These are phyloP conservation scores for Maniola jurtina DNA, from an alignment of 1,140 invertebrate genomes.

Conservation along the genomic window DNA sequence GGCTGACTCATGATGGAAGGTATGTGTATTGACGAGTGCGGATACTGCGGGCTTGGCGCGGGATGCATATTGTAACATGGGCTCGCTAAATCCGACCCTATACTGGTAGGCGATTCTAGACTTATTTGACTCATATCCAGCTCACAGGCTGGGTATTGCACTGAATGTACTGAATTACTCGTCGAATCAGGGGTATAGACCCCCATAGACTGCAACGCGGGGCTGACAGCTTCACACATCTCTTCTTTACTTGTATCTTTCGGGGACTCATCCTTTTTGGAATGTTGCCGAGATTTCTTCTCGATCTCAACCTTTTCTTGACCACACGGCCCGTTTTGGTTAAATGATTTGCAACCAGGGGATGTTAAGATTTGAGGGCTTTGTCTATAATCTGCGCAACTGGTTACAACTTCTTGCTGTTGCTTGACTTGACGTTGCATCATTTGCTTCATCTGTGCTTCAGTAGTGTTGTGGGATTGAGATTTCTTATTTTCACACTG, in stretches of 20 bases:
- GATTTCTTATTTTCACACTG: constrained; percentile 71
- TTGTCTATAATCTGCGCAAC: constrained; percentile 62
- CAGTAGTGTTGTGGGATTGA: constrained; percentile 51
- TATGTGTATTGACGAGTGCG: constrained; percentile 82
- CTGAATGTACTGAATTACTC: constrained; percentile 90
- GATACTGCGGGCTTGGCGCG: constrained; percentile 80
- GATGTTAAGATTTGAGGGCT: constrained; percentile 65
- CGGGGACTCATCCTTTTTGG: constrained; percentile 76
- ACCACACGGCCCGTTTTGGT: constrained; percentile 60
- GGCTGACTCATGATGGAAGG: constrained; percentile 80
- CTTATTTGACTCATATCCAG: constrained; percentile 90
- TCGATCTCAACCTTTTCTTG: constrained; percentile 73
- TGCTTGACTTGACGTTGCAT: constrained; percentile 69
- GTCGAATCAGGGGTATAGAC: constrained; percentile 92
- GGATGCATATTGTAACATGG: constrained; percentile 83
- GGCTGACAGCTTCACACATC: constrained; percentile 78
- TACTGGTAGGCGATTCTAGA: constrained; percentile 92
- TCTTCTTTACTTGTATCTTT: constrained; percentile 72
- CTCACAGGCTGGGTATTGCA: constrained; percentile 89
- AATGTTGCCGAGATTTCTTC: constrained; percentile 79
- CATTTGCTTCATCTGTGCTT: constrained; percentile 72
- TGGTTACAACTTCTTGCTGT: constrained; percentile 55
- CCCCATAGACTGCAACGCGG: constrained; percentile 87
- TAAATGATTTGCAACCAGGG: constrained; percentile 63
- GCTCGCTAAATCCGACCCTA: constrained; percentile 90